Evolutionary conservation across 2,888 invertebrate genomes (phyloP).

Genomic region (Netelia melanura): DNA sequence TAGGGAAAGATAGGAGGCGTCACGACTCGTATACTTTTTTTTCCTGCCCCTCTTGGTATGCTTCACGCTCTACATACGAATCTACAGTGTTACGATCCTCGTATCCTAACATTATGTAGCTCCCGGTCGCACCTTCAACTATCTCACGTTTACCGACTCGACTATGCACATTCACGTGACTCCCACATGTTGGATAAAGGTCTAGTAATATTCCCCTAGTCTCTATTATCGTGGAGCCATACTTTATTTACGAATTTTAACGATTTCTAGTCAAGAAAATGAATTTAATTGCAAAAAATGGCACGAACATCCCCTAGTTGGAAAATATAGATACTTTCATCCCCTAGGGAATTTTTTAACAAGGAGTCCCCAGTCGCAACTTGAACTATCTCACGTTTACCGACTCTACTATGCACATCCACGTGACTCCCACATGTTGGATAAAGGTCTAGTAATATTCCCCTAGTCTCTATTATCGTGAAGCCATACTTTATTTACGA

Average conservation of each 20-base stretch:
- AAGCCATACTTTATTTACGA: no score
- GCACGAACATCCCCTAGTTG: no score
- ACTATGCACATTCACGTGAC: slow-evolving; percentile 61
- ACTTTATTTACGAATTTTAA: no score
- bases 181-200: slow-evolving; percentile 68
- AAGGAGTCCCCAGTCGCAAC: slow-evolving; percentile 15
- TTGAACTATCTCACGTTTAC: slow-evolving; percentile 54
- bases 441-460: slow-evolving; percentile 56
- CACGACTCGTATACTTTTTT: slow-evolving; percentile 48
- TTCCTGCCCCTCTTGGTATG: slow-evolving; percentile 48
- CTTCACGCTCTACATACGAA: slow-evolving; percentile 69
- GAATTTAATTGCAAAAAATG: no score
- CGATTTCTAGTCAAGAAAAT: no score
- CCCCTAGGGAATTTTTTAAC: no score
- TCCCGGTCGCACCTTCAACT: slow-evolving; percentile 33
- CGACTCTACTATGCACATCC: slow-evolving; percentile 65
- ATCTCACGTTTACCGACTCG: slow-evolving; percentile 63
- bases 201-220: slow-evolving; percentile 20
- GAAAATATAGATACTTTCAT: no score
- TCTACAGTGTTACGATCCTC: slow-evolving; percentile 64
- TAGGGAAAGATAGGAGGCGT: slow-evolving; percentile 60
- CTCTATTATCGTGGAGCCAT: slow-evolving; percentile 18
- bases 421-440: slow-evolving; percentile 62
- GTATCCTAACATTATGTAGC: slow-evolving; percentile 50
- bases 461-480: slow-evolving; percentile 37